Base-by-base conservation (phyloP, 1,140 invertebrate species). In the Ylistrum balloti region DNA sequence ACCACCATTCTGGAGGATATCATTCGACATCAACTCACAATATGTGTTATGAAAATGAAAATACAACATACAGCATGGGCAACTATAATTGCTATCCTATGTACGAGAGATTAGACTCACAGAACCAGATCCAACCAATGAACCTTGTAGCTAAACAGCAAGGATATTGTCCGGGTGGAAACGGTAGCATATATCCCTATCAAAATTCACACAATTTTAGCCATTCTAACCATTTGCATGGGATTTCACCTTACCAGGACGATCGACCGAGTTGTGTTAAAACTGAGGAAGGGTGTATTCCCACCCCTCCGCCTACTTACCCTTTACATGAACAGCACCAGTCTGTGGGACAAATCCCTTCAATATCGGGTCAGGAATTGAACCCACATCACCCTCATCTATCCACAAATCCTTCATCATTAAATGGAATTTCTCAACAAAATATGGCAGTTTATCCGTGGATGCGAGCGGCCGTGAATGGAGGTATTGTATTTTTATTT, bases 11-110 rank as follows among this genome's bases (percentile, higher is more conserved):
- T 33, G 89, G 89, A 89, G 88, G 88, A 87, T 92, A 89, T 88
- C 91, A 92, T 86, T 56, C 89, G 33, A 34, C 88, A 22, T 32
- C 91, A 20, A 48, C 89, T 3, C 89, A 90, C 85, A 90, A 90
- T 90, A 90, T 92, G 91, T 92, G 91, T 92, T 92, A 89, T 86
- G 89, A 92, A 48, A 92, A 92, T 85, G 89, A 92, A 86, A 90
- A 90, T 90, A 38, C 87, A 33, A 90, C 91, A 33, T 92, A 92
- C 86, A 88, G 89, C 35, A 89, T 91, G 35, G 85, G 87, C 28
- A 90, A 85, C 32, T 92, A 92, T 89, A 45, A 88, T 33, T 92
- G 89, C 33, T 92, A 92, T 86, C 91, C 91, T 20, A 90, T 92
- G 89, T 92, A 92, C 85, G 91, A 92, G 35, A 74, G 89, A 89